Base-by-base conservation (phyloP, 2,113 vertebrate genomes). In the Cheilinus undulatus region DNA sequence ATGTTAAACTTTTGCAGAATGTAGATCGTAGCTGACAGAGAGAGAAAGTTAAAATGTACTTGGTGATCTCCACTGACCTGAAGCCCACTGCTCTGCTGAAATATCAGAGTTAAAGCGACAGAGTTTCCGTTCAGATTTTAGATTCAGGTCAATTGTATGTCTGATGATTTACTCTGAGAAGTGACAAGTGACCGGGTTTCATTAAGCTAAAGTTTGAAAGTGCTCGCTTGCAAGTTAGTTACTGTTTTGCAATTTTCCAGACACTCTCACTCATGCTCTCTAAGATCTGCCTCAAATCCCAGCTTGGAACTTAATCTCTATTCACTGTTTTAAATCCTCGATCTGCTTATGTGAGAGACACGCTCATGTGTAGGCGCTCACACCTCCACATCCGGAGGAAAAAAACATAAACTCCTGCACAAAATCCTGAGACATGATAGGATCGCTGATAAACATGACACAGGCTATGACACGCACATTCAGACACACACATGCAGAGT, bases 321-420 rank as follows among this genome's bases (percentile, higher is more conserved):
- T 73, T 66, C 76, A 68, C 46, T 43, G 50, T 72, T 78, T 62
- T 51, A 89, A 80, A 86, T 83, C 82, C 74, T 38, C 53, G 45
- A 24, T 75, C 66, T 78, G 70, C 38, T 58, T 72, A 68, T 54
- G 69, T 69, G 73, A 56, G 50, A 77, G 49, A 58, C 45, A 30
- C 17, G 53, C 69, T 19, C 17, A 17, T 81, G 53, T 77, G n/a
- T 65, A 62, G 46, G 43, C 24, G 1, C 57, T 38, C 51, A 65
- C 61, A 75, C 73, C 64, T 79, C 19, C 67, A 22, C 34, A 65
- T 50, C 45, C 48, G 48, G 7, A 57, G 23, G 60, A 45, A 13
- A 66, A 71, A 34, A n/a, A n/a, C n/a, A 65, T 2, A 48, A 27
- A 60, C 56, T 43, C 57, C 14, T 78, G 82, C 52, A 22, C 30